Conservation (phyloP, 1,140 invertebrate genomes). For the Watersipora subatra region DNA sequence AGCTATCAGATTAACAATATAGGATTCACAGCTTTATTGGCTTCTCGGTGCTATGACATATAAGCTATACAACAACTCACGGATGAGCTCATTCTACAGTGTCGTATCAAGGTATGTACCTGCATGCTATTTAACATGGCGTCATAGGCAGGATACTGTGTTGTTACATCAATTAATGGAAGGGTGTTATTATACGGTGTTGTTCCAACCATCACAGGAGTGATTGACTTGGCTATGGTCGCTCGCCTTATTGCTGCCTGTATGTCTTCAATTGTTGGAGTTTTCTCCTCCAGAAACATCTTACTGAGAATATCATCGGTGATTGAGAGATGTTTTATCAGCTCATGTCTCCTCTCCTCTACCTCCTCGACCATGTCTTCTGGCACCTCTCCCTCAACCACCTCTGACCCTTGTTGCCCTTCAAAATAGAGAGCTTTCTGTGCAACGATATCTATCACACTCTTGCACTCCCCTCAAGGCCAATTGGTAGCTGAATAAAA, state of each 20-base stretch:
- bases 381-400: conserved; percentile 70
- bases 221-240: conserved; percentile 72
- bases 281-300: conserved; percentile 66
- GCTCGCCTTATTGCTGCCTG: conserved; percentile 63
- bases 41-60: too few relatives aligned
- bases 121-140: too few relatives aligned
- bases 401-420: conserved; percentile 58
- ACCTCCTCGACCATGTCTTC: conserved; percentile 60
- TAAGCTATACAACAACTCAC: too few relatives aligned
- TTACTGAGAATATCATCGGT: conserved; percentile 75
- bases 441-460: conserved; percentile 75
- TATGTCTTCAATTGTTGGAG: conserved; percentile 60
- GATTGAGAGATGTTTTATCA: conserved; percentile 90
- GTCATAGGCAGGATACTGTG: too few relatives aligned
- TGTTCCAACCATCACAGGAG: conserved; percentile 55
- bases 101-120: too few relatives aligned
- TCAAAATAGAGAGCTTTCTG: conserved; percentile 87
- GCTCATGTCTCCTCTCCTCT: conserved; percentile 64
- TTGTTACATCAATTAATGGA: too few relatives aligned
- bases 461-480: conserved; percentile 72
- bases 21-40: too few relatives aligned
- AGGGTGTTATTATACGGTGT: conserved; percentile 99
- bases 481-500: conserved; percentile 89
- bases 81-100: too few relatives aligned
- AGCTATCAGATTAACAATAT: too few relatives aligned